phyloP scores from a whole-genome alignment of 2,113 vertebrate species.

The Sebastes fasciatus region DNA sequence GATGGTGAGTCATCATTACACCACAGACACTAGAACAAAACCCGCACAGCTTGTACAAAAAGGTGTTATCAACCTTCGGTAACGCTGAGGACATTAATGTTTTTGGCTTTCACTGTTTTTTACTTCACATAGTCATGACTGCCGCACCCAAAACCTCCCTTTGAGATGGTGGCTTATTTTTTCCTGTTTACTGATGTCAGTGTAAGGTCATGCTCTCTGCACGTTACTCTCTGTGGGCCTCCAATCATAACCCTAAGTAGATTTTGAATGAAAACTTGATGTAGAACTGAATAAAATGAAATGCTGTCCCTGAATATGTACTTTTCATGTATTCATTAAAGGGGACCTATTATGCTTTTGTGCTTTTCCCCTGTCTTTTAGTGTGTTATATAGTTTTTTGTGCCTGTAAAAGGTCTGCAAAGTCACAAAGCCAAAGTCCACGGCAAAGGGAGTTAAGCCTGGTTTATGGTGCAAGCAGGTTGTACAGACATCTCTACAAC shows the following conservation, averaged over 20 bases:
- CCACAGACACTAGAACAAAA: background rate
- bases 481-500: too few species aligned
- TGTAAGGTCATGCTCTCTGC: background rate
- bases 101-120: background rate
- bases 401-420: too few species aligned
- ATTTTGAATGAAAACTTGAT: background rate
- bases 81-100: background rate
- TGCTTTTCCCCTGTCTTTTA: too few species aligned
- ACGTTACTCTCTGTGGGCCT: background rate
- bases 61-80: background rate
- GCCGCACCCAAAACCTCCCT: background rate
- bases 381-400: too few species aligned
- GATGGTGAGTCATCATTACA: conserved; percentile 29
- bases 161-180: background rate
- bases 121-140: background rate
- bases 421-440: too few species aligned
- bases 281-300: background rate
- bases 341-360: too few species aligned
- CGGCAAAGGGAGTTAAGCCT: too few species aligned
- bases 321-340: conserved; percentile 1
- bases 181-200: background rate
- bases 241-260: background rate
- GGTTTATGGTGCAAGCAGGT: too few species aligned
- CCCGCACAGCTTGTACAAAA: too few species aligned
- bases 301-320: background rate